Conservation (phyloP, 2,113 vertebrate genomes). For the Ibidorhyncha struthersii region DNA sequence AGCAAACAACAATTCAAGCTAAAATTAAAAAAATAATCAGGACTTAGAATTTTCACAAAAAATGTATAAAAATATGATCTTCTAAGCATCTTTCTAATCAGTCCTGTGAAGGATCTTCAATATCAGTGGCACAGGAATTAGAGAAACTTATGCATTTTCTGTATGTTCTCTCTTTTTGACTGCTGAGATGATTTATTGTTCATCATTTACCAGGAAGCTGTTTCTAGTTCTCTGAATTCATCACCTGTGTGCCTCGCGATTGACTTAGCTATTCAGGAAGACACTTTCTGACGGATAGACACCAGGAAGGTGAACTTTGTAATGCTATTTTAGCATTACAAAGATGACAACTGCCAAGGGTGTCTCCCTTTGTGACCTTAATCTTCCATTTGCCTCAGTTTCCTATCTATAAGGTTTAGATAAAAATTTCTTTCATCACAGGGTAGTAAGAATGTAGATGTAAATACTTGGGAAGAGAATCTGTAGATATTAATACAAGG, state of each 20-base stretch:
- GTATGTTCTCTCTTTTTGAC: background rate
- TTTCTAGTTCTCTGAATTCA: background rate
- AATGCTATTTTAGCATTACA: background rate
- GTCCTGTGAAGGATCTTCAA: accelerated
- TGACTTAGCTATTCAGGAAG: background rate
- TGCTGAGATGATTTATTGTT: background rate
- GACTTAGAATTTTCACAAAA: background rate
- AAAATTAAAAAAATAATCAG: background rate
- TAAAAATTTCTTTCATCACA: background rate
- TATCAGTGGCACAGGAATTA: background rate
- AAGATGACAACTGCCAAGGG: accelerated
- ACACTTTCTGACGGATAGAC: background rate
- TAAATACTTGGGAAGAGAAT: background rate
- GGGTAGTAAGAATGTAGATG: background rate
- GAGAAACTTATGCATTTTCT: background rate
- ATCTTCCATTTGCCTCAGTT: background rate
- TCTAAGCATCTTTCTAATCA: background rate
- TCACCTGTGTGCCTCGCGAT: background rate
- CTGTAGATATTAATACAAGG: background rate
- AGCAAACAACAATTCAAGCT: background rate
- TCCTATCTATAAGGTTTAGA: background rate
- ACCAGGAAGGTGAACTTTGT: background rate
- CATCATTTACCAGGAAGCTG: background rate
- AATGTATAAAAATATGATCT: background rate
- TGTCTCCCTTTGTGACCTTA: background rate